A percentile compares a stretch with the other conserved stretches of the same genome.
These are phyloP conservation scores for Oncopeltus fasciatus DNA, from an alignment of 1,140 invertebrate genomes.

Conservation along the genomic window DNA sequence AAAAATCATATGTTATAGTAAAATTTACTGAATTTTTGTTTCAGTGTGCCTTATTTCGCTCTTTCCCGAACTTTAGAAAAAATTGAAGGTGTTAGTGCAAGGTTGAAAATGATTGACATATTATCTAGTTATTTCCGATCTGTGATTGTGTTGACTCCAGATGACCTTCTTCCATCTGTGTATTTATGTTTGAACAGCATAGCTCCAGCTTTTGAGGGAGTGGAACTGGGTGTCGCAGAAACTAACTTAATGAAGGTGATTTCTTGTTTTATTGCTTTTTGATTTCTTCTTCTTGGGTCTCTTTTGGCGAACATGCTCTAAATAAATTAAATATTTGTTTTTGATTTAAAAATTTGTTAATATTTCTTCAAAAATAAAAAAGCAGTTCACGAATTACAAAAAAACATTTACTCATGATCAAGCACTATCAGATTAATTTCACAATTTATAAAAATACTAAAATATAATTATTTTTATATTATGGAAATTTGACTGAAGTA, in stretches of 20 bases:
- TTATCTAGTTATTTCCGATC: constrained; percentile 88
- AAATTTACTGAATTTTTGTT: no score
- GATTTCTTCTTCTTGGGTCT: neutral
- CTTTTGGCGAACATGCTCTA: neutral
- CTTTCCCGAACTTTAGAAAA: constrained; percentile 77
- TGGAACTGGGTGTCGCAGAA: constrained; percentile 88
- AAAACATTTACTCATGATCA: no score
- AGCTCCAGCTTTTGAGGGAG: constrained; percentile 80
- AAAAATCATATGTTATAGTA: no score
- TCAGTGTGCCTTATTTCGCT: constrained; percentile 82
- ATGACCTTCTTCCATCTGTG: constrained; percentile 77
- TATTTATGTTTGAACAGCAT: constrained; percentile 93
- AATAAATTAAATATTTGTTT: no score
- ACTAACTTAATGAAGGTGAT: constrained; percentile 69
- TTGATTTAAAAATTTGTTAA: no score
- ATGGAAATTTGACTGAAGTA: no score
- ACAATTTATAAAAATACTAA: no score
- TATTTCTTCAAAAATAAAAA: no score
- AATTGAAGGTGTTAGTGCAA: constrained; percentile 76
- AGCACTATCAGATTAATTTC: no score
- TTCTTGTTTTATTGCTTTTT: constrained; percentile 1
- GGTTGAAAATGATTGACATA: constrained; percentile 90
- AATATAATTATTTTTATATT: no score
- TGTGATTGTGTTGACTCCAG: constrained; percentile 70
- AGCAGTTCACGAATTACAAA: no score